These are phyloP conservation scores for Setipinna tenuifilis DNA, from an alignment of 2,797 vertebrate species.

Conservation along the genomic window DNA sequence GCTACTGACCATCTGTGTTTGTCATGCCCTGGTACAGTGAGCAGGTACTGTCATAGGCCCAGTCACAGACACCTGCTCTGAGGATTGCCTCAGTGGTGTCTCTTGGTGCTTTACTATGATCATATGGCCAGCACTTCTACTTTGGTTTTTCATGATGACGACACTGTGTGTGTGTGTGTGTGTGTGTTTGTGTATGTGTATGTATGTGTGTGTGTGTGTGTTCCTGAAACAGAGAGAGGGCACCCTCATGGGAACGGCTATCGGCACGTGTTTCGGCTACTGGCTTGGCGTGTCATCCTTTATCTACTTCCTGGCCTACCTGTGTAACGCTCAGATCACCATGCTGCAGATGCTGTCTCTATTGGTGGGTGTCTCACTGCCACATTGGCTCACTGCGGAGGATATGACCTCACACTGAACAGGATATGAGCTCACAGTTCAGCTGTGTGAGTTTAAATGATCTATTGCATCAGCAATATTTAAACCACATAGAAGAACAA, in stretches of 20 bases:
- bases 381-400: neutral
- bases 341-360: conserved; percentile 96
- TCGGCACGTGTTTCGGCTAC: conserved; percentile 97
- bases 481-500: neutral
- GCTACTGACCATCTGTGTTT: neutral
- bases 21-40: neutral
- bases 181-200: neutral
- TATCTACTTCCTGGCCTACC: conserved; percentile 93
- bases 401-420: too few species aligned
- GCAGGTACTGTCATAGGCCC: neutral
- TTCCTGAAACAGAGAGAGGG: conserved; percentile 86
- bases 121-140: too few species aligned
- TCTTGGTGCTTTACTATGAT: too few species aligned
- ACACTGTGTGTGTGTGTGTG: neutral
- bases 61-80: neutral
- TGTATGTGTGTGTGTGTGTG: neutral
- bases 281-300: conserved; percentile 96
- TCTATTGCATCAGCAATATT: neutral
- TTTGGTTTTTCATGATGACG: neutral
- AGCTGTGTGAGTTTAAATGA: too few species aligned
- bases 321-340: conserved; percentile 95
- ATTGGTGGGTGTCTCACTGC: conserved; percentile 77
- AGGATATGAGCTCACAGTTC: too few species aligned
- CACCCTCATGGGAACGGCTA: conserved; percentile 96
- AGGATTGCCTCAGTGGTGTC: too few species aligned